Evolutionary conservation across 30 jellyfish, hydroid and myxozoan species (phyloP).

Genomic region (Pseudorhiza aurosa): DNA sequence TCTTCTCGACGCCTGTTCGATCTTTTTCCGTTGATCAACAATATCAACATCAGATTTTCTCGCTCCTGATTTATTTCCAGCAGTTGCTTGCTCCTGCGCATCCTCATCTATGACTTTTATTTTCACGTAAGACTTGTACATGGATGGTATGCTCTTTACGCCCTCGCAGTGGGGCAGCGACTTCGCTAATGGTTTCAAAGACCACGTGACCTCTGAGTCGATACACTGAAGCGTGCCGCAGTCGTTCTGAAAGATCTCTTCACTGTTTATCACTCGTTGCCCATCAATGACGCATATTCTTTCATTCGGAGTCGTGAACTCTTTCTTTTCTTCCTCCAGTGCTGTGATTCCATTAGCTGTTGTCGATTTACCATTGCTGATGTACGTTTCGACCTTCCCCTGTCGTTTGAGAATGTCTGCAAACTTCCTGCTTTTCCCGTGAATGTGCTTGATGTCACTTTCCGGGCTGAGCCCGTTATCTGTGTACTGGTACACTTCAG

Average conservation of each 20-base stretch:
- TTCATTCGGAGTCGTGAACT: not conserved
- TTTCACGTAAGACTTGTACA: slow-evolving; percentile 19
- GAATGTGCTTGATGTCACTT: slow-evolving; percentile 14
- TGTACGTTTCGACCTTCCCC: not conserved
- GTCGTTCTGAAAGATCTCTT: slow-evolving; percentile 30
- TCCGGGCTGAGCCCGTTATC: slow-evolving; percentile 47
- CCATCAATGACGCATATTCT: slow-evolving; percentile 37
- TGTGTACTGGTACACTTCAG: not conserved
- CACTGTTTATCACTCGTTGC: slow-evolving; percentile 11
- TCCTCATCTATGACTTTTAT: slow-evolving; percentile 16
- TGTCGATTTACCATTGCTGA: not conserved
- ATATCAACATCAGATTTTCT: slow-evolving; percentile 4
- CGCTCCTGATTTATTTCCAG: not conserved
- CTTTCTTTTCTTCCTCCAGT: not conserved
- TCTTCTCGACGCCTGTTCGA: slow-evolving; percentile 29
- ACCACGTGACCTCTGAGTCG: slow-evolving; percentile 41
- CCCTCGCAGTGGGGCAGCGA: slow-evolving; percentile 53
- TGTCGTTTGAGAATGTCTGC: not conserved
- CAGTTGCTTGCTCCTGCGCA: not conserved
- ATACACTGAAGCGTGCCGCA: slow-evolving; percentile 51
- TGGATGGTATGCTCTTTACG: slow-evolving; percentile 25
- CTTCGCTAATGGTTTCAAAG: slow-evolving; percentile 41
- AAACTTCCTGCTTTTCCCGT: slow-evolving; percentile 9
- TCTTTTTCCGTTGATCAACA: slow-evolving; percentile 15
- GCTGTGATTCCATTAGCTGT: not conserved